Evolutionary conservation across 2,888 invertebrate species (phyloP), one percentile per base, ranked within the genome.

Genomic region (Acronicta aceris): DNA sequence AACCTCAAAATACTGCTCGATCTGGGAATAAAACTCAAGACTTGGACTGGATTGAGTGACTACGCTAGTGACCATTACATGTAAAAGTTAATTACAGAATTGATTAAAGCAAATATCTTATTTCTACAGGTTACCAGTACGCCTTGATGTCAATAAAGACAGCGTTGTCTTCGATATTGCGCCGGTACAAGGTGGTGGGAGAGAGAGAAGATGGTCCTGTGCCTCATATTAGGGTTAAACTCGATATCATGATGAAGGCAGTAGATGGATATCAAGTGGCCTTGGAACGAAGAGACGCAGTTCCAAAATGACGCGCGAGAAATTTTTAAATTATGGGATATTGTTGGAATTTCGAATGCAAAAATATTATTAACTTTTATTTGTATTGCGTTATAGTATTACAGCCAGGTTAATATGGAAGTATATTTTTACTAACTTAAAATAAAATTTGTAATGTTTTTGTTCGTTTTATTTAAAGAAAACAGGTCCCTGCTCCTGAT

Each of bases 221-320:
- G 1, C 92, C 93, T 2, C 78, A 81, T 21, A 90, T 93, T n/a
- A 81, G 84, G 55, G 87, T 90, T 1, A 93, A 93, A 71, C 60
- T 92, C 1, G 92, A 92, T 59, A 75, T 94, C 21, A 93, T 93
- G 91, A 91, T 94, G 93, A 94, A 92, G 67, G 90, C 88, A 1
- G 89, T 88, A 0, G 91, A 92, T 15, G 90, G 87, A 0, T 92
- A 90, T 60, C 68, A 87, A 65, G 52, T 93, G 0, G 81, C 86
- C 9, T 66, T 93, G 40, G 85, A 89, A 63, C 85, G 82, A 68
- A 80, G 83, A 70, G 53, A 77, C 30, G 71, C 48, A 50, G 43
- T 43, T 46, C 17, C 51, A 17, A 38, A 46, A 8, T 55, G 50
- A 64, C 43, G 8, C 16, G 36, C 46, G 62, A 49, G 43, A 53